A percentile compares a stretch with the other conserved stretches of the same genome.
Evolutionary conservation across 1,140 invertebrate genomes (phyloP).

Genomic region (Trichonephila inaurata): DNA sequence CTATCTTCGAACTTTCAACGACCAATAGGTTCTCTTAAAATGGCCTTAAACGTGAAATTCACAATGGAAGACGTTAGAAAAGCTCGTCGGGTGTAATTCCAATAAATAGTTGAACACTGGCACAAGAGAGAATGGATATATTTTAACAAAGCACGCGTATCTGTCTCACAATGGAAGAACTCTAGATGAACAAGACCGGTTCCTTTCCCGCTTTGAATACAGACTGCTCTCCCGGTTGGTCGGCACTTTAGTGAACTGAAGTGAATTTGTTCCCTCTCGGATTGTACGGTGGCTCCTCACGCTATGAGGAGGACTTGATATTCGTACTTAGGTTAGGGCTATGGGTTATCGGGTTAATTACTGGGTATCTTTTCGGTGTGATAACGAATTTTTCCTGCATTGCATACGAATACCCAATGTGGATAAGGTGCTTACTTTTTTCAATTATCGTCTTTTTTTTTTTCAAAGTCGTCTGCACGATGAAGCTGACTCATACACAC

Average conservation of each 20-base stretch:
- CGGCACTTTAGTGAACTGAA: slow-evolving; percentile 10
- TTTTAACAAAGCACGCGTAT: not conserved
- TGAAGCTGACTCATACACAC: too few species aligned
- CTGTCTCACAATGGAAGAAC: slow-evolving; percentile 14
- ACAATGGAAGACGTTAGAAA: not conserved
- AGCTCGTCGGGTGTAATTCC: not conserved
- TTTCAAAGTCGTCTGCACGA: not conserved
- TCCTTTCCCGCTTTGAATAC: not conserved
- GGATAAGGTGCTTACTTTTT: not conserved
- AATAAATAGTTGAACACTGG: not conserved
- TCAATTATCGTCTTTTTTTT: not conserved
- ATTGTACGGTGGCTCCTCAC: slow-evolving; percentile 11
- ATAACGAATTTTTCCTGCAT: not conserved
- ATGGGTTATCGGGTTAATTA: not conserved
- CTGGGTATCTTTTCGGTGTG: not conserved
- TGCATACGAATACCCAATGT: not conserved
- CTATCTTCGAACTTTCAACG: too few species aligned
- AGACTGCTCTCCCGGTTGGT: slow-evolving; percentile 1
- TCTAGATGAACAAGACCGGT: not conserved
- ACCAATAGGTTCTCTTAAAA: too few species aligned
- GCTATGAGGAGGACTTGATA: not conserved
- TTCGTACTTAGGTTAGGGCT: slow-evolving; percentile 6
- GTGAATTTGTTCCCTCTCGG: not conserved
- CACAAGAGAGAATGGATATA: not conserved
- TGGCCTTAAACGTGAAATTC: too few species aligned